Base-by-base conservation (phyloP, 2,888 invertebrate genomes). In the Suillia variegata region DNA sequence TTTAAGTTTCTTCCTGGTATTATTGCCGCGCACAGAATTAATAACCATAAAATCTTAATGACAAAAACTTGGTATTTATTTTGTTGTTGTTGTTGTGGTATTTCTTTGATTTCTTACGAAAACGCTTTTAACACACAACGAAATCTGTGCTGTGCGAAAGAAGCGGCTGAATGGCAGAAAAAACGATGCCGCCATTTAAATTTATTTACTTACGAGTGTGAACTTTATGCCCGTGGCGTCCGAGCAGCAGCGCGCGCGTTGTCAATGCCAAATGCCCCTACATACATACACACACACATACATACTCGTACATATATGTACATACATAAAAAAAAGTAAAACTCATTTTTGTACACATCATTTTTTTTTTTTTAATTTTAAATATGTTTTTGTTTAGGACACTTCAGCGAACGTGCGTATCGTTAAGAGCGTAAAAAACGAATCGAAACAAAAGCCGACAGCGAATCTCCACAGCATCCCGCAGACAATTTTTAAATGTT, bases 181-280 rank as follows among this genome's bases (percentile, higher is more conserved):
- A 8, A n/a, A 13, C 10, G 4, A 38, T 74, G 74, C 71, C 74
- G 71, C 73, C 74, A 72, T 72, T 70, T 73, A 73, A 74, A 72
- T 72, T 72, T 74, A 74, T 72, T 74, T 74, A 73, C 74, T 72
- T 70, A 68, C 74, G 71, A 74, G 71, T 72, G 71, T 74, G 74
- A 72, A 72, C 74, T 74, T 73, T 73, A 72, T 70, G 74, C 70
- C 71, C 67, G 63, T 73, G 71, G 22, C 26, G 45, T 45, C 45
- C 45, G 45, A 45, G 18, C n/a, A n/a, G n/a, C n/a, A n/a, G n/a
- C n/a, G n/a, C 15, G 38, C 17, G 45, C 45, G 45, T 45, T 45
- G 45, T 45, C 45, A 45, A 45, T 45, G 45, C 45, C 45, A 45
- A 20, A 17, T 45, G 5, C 45, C 18, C 20, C 20, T 4, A n/a